phyloP scores from a whole-genome alignment of 2,888 invertebrate genomes.

The Lomographa bimaculata region DNA sequence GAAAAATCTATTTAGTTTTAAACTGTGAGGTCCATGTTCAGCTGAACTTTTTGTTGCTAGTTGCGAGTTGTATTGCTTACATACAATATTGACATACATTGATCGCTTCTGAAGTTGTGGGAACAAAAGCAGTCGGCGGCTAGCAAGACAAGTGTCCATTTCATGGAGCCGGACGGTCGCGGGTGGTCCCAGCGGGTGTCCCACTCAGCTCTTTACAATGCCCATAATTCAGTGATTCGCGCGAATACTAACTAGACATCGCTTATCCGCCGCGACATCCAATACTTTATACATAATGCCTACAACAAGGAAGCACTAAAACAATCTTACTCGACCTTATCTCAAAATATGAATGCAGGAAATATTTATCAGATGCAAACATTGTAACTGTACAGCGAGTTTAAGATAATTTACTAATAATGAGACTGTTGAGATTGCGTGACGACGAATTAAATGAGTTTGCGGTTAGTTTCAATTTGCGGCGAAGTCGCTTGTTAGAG shows the following conservation, averaged over 20 bases:
- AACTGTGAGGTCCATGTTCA: no score
- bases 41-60: no score
- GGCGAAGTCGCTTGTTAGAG: slow-evolving; percentile 61
- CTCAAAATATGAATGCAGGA: slow-evolving; percentile 37
- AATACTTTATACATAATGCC: slow-evolving; percentile 56
- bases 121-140: slow-evolving; percentile 32
- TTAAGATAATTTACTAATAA: slow-evolving; percentile 34
- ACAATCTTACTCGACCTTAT: slow-evolving; percentile 53
- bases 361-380: slow-evolving; percentile 42
- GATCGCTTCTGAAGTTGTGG: slow-evolving; percentile 25
- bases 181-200: slow-evolving; percentile 79
- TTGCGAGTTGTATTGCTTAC: no score
- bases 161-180: slow-evolving; percentile 47
- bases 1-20: no score
- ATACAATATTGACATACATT: slow-evolving; percentile 12
- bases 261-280: slow-evolving; percentile 64
- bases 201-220: slow-evolving; percentile 61
- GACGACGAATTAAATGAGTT: slow-evolving; percentile 63
- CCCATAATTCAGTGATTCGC: slow-evolving; percentile 77
- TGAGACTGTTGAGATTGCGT: slow-evolving; percentile 52
- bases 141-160: slow-evolving; percentile 39
- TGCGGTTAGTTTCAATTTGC: slow-evolving; percentile 72
- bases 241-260: slow-evolving; percentile 66
- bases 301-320: slow-evolving; percentile 64
- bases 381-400: slow-evolving; percentile 24